These are phyloP conservation scores for Aspidiotus destructor DNA, from an alignment of 2,888 invertebrate species.

Conservation along the genomic window DNA sequence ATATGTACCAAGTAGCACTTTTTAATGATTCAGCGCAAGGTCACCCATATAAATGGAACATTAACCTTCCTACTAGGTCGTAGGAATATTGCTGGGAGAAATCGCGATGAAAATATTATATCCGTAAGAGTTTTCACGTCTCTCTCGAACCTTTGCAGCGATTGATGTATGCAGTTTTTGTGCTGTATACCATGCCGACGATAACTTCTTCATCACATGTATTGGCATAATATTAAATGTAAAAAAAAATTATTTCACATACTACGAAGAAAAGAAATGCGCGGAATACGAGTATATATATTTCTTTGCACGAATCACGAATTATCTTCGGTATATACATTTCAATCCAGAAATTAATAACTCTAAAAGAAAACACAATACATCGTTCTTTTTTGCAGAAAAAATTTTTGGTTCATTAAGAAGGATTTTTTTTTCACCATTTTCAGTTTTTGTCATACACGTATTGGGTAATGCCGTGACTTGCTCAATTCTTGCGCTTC, in stretches of 20 bases:
- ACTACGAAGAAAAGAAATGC: background rate
- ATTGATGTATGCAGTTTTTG: no score
- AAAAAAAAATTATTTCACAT: background rate
- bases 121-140: background rate
- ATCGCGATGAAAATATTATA: background rate
- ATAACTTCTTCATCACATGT: no score
- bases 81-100: conserved; percentile 4
- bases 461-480: conserved; percentile 31
- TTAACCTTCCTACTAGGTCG: no score
- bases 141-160: background rate
- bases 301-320: conserved; percentile 33
- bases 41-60: no score
- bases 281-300: conserved; percentile 3
- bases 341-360: conserved; percentile 30
- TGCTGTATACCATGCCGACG: no score
- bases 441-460: conserved; percentile 26
- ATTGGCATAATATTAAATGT: no score
- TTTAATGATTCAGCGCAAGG: no score
- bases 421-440: background rate
- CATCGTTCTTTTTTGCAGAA: conserved; percentile 24
- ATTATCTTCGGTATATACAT: conserved; percentile 30
- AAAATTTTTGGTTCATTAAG: conserved; percentile 25
- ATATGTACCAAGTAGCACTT: no score
- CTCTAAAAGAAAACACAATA: conserved; percentile 24
- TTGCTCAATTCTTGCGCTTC: conserved; percentile 22